Percentiles rank a stretch among this genome's conserved stretches.
Evolutionary conservation across 2,797 vertebrate species (phyloP).

Genomic region (Pyrocephalus nanus): DNA sequence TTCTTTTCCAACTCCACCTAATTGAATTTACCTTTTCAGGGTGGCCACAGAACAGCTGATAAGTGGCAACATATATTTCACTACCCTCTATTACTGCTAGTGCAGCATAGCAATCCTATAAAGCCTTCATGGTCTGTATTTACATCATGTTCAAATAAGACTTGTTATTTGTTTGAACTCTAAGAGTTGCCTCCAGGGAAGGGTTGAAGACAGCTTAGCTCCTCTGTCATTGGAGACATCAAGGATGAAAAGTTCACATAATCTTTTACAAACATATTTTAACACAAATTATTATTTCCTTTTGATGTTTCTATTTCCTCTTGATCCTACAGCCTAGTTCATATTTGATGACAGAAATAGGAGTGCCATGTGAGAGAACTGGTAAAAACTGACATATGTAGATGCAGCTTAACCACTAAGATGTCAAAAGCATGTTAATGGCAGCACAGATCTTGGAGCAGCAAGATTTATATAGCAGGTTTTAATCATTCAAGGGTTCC

Average conservation of each 20-base stretch:
- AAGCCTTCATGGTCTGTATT: neutral
- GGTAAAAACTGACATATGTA: neutral
- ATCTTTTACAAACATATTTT: conserved; percentile 13
- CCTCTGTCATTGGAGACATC: neutral
- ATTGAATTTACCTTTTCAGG: neutral
- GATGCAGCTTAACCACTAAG: neutral
- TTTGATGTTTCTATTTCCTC: conserved; percentile 12
- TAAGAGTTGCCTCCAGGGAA: neutral
- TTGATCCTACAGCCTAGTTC: neutral
- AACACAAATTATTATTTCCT: neutral
- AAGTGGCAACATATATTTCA: neutral
- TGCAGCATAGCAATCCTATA: neutral
- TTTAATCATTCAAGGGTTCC: neutral
- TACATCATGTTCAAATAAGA: neutral
- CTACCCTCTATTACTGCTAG: neutral
- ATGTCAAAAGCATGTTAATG: neutral
- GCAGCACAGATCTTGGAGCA: neutral
- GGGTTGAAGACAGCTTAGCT: neutral
- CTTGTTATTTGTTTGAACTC: neutral
- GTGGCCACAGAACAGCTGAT: neutral
- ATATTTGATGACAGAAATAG: neutral
- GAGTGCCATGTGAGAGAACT: neutral
- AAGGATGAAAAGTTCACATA: neutral
- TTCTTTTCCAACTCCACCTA: neutral
- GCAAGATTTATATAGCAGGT: neutral